Conservation (phyloP, 1,140 invertebrate genomes). For the Ganaspis sp. region DNA sequence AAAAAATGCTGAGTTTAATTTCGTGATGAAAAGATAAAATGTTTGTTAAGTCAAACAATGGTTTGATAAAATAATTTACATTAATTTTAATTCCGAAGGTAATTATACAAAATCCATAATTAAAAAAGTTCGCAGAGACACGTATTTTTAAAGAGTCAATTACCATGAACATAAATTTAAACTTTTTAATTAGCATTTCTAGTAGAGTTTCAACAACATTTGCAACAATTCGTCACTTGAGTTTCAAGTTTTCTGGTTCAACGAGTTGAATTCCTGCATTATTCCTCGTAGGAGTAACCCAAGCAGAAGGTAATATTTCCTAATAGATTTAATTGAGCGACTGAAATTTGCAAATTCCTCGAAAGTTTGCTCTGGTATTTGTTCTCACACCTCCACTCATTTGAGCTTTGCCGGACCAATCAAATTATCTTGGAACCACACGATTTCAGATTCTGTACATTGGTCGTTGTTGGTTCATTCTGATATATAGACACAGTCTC, state of each 20-base stretch:
- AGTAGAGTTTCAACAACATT: not conserved
- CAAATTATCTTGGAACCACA: not conserved
- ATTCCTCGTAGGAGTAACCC: not conserved
- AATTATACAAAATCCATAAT: no score
- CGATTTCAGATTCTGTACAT: not conserved
- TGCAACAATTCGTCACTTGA: not conserved
- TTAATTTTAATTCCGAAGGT: not conserved
- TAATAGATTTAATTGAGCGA: not conserved
- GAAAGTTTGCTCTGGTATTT: not conserved
- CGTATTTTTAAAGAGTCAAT: not conserved
- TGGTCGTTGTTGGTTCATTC: not conserved
- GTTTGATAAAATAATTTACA: not conserved
- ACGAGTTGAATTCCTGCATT: not conserved
- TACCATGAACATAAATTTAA: not conserved
- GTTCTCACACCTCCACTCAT: not conserved
- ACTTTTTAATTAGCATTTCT: slow-evolving; percentile 1
- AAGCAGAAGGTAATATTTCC: not conserved
- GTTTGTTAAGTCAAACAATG: no score
- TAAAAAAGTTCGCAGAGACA: not conserved
- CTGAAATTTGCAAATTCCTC: slow-evolving; percentile 1
- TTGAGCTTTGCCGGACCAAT: not conserved
- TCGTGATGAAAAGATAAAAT: no score
- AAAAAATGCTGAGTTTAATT: no score
- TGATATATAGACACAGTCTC: not conserved
- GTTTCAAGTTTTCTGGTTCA: not conserved